Percentiles rank a stretch among this genome's conserved stretches.
phyloP scores from a whole-genome alignment of 2,797 vertebrate genomes.

The Hippopotamyrus pictus region DNA sequence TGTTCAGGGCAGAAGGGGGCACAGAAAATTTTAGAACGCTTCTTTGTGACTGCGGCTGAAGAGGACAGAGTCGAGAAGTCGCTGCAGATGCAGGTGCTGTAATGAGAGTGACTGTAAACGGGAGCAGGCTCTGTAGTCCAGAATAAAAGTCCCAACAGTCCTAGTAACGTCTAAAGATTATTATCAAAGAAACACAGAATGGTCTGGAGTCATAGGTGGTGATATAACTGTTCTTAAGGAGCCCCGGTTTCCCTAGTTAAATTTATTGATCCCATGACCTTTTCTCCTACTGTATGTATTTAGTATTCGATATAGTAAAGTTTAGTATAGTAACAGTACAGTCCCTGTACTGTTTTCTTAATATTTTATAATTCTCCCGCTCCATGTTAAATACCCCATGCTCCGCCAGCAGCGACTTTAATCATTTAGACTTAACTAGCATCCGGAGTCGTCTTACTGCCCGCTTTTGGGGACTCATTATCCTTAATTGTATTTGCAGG shows the following conservation, averaged over 20 bases:
- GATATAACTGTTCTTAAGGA: background rate
- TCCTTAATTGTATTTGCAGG: background rate
- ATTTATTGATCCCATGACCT: background rate
- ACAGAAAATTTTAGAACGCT: background rate
- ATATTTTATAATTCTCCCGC: background rate
- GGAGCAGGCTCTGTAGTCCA: background rate
- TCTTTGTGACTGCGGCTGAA: background rate
- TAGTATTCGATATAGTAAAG: no score
- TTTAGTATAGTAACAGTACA: no score
- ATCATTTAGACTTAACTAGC: background rate
- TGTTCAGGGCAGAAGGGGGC: background rate
- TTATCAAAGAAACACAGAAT: background rate
- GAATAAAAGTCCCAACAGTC: background rate
- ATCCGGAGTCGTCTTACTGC: background rate
- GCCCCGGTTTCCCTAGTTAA: background rate
- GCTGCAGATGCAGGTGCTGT: background rate
- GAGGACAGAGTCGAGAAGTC: background rate
- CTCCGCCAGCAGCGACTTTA: background rate
- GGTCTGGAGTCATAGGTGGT: background rate
- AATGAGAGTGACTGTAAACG: background rate
- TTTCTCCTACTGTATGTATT: background rate
- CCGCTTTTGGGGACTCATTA: background rate
- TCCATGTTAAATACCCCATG: background rate
- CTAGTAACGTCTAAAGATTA: background rate
- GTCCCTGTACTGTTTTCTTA: background rate